Evolutionary conservation across 2,888 invertebrate genomes (phyloP).

Genomic region (Seladonia tumulorum): DNA sequence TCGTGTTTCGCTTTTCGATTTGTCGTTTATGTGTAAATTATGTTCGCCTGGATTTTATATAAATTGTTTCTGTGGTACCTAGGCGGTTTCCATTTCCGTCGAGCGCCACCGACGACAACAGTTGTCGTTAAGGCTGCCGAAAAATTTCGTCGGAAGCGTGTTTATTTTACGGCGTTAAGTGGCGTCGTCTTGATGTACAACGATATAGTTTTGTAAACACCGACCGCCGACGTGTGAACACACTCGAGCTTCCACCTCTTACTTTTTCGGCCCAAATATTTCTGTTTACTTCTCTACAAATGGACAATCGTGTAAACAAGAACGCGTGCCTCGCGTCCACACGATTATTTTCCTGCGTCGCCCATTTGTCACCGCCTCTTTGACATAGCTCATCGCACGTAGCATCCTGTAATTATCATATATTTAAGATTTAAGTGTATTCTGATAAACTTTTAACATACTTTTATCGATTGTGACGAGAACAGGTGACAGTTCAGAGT

Average conservation of each 20-base stretch:
- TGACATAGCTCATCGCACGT: background rate
- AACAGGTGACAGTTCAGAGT: too few species aligned
- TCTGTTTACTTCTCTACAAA: conserved; percentile 21
- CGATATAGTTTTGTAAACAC: conserved; percentile 49
- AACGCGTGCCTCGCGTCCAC: background rate
- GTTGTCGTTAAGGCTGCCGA: conserved; percentile 20
- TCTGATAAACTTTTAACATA: too few species aligned
- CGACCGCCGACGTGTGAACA: conserved; percentile 7
- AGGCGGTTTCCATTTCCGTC: background rate
- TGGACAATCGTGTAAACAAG: background rate
- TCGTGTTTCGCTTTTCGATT: background rate
- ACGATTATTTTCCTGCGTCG: background rate
- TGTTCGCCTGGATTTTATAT: background rate
- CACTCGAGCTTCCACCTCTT: conserved; percentile 32
- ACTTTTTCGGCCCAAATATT: conserved; percentile 33
- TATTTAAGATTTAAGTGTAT: too few species aligned
- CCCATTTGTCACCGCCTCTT: background rate
- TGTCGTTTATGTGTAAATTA: background rate
- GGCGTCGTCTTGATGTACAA: conserved; percentile 13
- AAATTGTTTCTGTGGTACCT: background rate
- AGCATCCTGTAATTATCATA: too few species aligned
- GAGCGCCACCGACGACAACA: background rate
- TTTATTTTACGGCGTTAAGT: conserved; percentile 36
- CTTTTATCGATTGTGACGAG: too few species aligned
- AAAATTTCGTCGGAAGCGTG: conserved; percentile 30